These are phyloP conservation scores for Gibbula magus DNA, from an alignment of 2,888 invertebrate species.

Conservation along the genomic window DNA sequence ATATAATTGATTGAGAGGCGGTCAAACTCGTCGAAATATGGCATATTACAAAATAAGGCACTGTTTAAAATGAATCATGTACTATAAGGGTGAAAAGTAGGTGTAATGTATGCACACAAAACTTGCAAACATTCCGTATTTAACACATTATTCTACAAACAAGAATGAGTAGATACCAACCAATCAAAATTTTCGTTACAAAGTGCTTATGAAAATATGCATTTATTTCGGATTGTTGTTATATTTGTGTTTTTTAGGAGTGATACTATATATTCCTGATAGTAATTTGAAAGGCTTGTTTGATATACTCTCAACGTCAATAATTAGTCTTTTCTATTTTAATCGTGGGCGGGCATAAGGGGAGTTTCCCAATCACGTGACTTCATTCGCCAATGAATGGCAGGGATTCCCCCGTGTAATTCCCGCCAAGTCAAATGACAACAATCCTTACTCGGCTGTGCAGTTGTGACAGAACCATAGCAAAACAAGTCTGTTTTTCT, in stretches of 20 bases:
- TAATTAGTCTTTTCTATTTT: not conserved
- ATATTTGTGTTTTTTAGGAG: not conserved
- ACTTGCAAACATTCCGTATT: no score
- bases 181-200: constrained; percentile 19
- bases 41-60: no score
- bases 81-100: no score
- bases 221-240: not conserved
- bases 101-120: no score
- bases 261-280: not conserved
- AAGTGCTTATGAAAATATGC: not conserved
- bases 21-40: no score
- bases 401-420: constrained; percentile 53
- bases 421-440: constrained; percentile 53
- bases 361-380: constrained; percentile 46
- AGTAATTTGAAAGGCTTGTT: not conserved
- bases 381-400: constrained; percentile 47
- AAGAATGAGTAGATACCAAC: not conserved
- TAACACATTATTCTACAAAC: no score
- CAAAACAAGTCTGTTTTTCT: not conserved
- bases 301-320: not conserved
- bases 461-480: not conserved
- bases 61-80: no score
- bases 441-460: constrained; percentile 14
- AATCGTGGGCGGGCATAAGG: constrained; percentile 25
- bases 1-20: no score